Base-by-base conservation (phyloP, 2,888 invertebrate species). In the Epistrophe eligans region DNA sequence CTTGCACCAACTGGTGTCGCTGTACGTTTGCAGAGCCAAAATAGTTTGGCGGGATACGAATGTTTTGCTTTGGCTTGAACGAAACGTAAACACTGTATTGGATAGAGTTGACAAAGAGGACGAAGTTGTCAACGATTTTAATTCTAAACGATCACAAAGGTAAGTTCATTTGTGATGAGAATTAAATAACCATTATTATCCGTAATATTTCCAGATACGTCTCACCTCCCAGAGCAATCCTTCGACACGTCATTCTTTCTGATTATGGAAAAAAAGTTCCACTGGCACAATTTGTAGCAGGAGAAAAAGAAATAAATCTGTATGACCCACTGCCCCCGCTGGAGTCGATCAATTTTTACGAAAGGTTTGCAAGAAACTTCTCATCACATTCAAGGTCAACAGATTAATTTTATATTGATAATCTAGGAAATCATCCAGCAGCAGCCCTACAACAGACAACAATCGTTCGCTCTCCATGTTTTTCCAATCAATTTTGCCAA, bases 281-380 rank as follows among this genome's bases (percentile, higher is more conserved):
- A 2, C 81, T 93, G 77, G 93, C 93, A 11, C 90, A 91, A 8
- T 93, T 93, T 89, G 90, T 93, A 32, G 89, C 90, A 9, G 92
- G 91, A 71, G 93, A 93, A 82, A 92, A 91, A 48, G 91, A 92
- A 72, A 94, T 97, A 71, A 93, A 97, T 90, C 95, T 95, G 85
- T 96, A 96, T 90, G 97, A 97, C 93, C 97, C 97, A 7, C 92
- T 97, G 82, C 97, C 97, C 17, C 97, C 97, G 1, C 90, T 93
- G 52, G 96, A 97, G 92, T 95, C 96, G 0, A 94, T 97, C 38
- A 95, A 96, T 90, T 94, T 95, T 79, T 97, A 97, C 91, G 94
- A 95, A 66, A 94, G 95, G 93, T 93, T 84, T 32, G 15, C 3
- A 1, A 11, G 1, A 32, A 9, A 11, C 4, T 2, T 55, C 4